Evolutionary conservation across 2,797 vertebrate species (phyloP).

Genomic region (Emys orbicularis): DNA sequence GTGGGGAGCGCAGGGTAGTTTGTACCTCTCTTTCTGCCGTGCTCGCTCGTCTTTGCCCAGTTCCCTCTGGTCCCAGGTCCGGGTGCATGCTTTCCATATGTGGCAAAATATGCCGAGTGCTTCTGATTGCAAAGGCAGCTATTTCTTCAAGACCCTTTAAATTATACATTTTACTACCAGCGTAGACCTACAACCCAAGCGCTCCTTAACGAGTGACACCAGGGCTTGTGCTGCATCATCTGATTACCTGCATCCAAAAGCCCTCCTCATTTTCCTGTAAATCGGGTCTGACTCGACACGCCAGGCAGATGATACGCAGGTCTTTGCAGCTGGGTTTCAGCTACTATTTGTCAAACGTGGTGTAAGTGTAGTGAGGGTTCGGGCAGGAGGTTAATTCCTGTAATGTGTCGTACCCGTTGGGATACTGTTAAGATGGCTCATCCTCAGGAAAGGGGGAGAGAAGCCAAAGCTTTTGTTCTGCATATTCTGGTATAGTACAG

Average conservation of each 20-base stretch:
- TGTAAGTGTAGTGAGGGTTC: neutral
- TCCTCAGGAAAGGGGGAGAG: neutral
- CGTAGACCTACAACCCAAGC: neutral
- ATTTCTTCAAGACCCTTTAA: neutral
- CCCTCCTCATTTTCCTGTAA: neutral
- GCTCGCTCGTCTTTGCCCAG: neutral
- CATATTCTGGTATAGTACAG: too few relatives aligned
- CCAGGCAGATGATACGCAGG: too few relatives aligned
- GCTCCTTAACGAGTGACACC: neutral
- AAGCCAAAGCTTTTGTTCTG: neutral
- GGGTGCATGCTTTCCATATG: neutral
- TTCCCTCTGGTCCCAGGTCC: neutral
- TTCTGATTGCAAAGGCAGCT: neutral
- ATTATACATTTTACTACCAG: neutral
- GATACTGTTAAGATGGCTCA: neutral
- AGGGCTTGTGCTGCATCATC: neutral
- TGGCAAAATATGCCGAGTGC: conserved; percentile 9
- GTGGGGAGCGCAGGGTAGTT: neutral
- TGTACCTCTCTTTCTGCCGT: neutral
- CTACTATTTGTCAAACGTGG: neutral
- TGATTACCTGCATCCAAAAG: neutral
- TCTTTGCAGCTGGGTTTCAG: neutral
- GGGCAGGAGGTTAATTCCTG: neutral
- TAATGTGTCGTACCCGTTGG: neutral
- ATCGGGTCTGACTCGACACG: rapidly evolving